Evolutionary conservation across 2,888 invertebrate species (phyloP).

Genomic region (Nemapogon koenigi): DNA sequence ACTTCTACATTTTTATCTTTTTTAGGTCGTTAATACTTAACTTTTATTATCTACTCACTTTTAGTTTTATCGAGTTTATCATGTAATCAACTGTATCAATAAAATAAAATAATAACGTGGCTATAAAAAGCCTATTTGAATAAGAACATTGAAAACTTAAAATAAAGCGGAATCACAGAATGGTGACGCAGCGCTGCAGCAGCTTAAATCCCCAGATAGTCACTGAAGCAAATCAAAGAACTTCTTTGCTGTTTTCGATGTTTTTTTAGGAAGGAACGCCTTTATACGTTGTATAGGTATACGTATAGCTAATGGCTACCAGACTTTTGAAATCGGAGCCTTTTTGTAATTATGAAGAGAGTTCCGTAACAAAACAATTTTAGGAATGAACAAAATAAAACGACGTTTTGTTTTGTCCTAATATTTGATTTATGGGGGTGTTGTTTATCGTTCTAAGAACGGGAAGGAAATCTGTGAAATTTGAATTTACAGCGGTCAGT

Average conservation of each 20-base stretch:
- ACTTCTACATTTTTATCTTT: too few relatives aligned
- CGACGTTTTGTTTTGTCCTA: constrained; percentile 31
- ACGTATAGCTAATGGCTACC: constrained; percentile 22
- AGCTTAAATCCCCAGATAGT: constrained; percentile 14
- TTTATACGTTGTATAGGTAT: constrained; percentile 13
- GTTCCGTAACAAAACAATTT: constrained; percentile 24
- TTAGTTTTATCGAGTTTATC: too few relatives aligned
- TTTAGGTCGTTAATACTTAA: too few relatives aligned
- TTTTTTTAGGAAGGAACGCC: constrained; percentile 22
- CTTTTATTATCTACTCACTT: too few relatives aligned
- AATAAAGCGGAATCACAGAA: too few relatives aligned
- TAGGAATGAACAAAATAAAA: constrained; percentile 24
- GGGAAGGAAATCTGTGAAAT: constrained; percentile 16
- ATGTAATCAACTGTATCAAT: too few relatives aligned
- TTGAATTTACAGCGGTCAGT: not conserved
- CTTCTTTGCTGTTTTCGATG: constrained; percentile 15
- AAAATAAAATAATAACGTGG: too few relatives aligned
- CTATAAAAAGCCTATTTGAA: too few relatives aligned
- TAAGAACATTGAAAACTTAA: constrained; percentile 13
- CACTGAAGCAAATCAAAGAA: too few relatives aligned
- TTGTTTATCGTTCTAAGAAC: constrained; percentile 23
- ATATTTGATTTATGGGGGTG: constrained; percentile 40
- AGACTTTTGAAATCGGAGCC: constrained; percentile 23
- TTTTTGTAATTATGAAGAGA: constrained; percentile 21
- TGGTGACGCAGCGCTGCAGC: constrained; percentile 14